Evolutionary conservation across 2,113 vertebrate genomes (phyloP).

Genomic region (Chaetodon auriga): DNA sequence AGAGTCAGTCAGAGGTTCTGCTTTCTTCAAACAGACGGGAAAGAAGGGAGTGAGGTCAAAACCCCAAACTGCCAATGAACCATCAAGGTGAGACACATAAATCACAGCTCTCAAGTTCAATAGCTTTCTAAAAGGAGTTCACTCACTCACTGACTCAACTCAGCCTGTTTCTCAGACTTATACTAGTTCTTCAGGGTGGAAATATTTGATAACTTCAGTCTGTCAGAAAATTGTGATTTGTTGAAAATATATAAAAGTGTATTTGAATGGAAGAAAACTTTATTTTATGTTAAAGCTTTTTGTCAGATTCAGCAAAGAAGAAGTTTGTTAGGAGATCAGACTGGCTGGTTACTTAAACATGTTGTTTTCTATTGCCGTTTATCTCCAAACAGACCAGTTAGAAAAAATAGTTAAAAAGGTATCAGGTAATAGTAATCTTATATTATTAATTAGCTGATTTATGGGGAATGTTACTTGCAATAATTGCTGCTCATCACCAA

Average conservation of each 20-base stretch:
- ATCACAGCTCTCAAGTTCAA: constrained; percentile 54
- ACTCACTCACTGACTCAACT: constrained; percentile 21
- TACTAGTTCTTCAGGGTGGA: not conserved
- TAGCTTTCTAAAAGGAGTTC: constrained; percentile 41
- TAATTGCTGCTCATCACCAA: not conserved
- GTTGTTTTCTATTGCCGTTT: not conserved
- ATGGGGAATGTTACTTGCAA: not conserved
- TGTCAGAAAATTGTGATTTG: not conserved
- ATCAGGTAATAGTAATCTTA: not conserved
- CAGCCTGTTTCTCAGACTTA: not conserved
- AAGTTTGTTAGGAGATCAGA: not conserved
- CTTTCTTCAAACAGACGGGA: constrained; percentile 61
- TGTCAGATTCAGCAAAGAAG: not conserved
- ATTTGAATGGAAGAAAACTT: not conserved
- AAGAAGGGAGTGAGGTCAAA: constrained; percentile 58
- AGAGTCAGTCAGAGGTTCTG: constrained; percentile 32
- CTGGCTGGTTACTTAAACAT: not conserved
- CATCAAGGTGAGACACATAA: constrained; percentile 63
- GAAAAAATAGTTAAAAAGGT: not conserved
- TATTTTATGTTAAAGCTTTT: not conserved
- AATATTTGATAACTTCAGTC: not conserved
- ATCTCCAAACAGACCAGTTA: not conserved
- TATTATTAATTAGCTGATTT: not conserved
- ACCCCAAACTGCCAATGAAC: constrained; percentile 54
- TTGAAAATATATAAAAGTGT: not conserved